Conservation (phyloP, 2,113 vertebrate species). For the Gavialis gangeticus region DNA sequence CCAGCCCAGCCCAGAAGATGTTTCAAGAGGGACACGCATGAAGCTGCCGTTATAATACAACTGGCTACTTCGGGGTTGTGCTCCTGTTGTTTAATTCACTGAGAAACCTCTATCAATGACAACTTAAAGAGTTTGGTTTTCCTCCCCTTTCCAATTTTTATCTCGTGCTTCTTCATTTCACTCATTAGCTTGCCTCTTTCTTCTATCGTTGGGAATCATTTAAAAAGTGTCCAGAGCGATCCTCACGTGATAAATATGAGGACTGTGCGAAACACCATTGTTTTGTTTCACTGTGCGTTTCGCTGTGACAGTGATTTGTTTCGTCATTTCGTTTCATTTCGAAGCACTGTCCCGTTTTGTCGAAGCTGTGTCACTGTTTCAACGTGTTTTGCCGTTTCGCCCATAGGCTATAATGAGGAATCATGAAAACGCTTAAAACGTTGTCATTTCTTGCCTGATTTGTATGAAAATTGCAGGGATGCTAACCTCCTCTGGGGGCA, state of each 20-base stretch:
- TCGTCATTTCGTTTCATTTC: too few relatives aligned
- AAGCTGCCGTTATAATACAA: not conserved
- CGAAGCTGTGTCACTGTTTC: too few relatives aligned
- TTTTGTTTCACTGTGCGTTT: too few relatives aligned
- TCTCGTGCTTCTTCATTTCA: not conserved
- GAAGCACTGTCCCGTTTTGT: too few relatives aligned
- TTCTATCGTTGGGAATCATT: not conserved
- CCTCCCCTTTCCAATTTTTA: not conserved
- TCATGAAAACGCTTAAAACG: too few relatives aligned
- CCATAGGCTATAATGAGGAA: too few relatives aligned
- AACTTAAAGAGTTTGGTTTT: not conserved
- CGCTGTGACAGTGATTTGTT: too few relatives aligned
- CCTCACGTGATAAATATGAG: slow-evolving; percentile 18
- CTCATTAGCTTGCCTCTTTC: not conserved
- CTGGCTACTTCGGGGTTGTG: not conserved
- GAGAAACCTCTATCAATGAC: not conserved
- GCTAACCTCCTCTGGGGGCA: too few relatives aligned
- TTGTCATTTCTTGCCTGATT: too few relatives aligned
- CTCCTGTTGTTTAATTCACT: not conserved
- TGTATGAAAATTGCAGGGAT: too few relatives aligned
- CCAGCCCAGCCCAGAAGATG: not conserved
- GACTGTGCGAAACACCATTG: too few relatives aligned
- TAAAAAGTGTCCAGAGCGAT: slow-evolving; percentile 24
- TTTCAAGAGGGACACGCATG: not conserved
- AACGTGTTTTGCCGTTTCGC: too few relatives aligned